phyloP scores from a whole-genome alignment of 2,797 vertebrate genomes.

The Gambelia wislizenii region DNA sequence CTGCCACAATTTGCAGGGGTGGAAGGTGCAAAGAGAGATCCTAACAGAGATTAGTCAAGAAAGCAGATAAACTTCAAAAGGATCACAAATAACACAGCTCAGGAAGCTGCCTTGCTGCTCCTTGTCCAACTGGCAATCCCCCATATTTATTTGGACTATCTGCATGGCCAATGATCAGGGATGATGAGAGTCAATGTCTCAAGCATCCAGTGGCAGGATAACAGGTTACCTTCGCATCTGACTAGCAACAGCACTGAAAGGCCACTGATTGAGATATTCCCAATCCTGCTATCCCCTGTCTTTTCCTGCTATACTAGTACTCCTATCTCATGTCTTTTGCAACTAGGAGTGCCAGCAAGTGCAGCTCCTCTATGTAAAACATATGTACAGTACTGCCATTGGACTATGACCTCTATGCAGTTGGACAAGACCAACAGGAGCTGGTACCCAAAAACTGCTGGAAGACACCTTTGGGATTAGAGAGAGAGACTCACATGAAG shows the following conservation, averaged over 20 bases:
- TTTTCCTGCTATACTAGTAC: too few species aligned
- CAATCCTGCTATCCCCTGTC: background rate
- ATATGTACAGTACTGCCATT: too few species aligned
- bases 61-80: background rate
- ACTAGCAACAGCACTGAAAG: background rate
- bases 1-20: background rate
- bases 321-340: background rate
- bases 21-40: background rate
- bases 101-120: background rate
- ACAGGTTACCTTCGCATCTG: background rate
- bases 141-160: background rate
- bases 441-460: background rate
- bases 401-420: background rate
- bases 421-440: background rate
- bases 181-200: background rate
- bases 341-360: background rate
- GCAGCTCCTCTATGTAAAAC: background rate
- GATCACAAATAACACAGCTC: background rate
- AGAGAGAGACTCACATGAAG: background rate
- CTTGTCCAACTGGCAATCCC: background rate
- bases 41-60: background rate
- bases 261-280: background rate
- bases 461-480: background rate
- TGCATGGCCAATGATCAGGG: too few species aligned
- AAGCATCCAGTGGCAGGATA: background rate